phyloP scores from a whole-genome alignment of 2,888 invertebrate species.

The Drosophila paracracens region DNA sequence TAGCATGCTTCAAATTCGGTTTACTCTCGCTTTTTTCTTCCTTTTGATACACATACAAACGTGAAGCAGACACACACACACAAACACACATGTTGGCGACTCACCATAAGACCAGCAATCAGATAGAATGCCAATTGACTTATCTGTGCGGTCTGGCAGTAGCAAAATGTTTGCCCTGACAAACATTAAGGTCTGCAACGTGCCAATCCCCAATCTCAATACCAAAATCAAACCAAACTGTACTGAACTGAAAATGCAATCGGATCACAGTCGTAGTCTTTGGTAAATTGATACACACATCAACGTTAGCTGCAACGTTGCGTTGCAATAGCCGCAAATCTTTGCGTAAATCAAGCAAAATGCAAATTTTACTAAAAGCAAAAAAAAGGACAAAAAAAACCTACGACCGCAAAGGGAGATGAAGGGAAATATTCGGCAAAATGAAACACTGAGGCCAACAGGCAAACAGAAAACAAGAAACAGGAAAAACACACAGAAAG shows the following conservation, averaged over 20 bases:
- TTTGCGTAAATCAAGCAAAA: conserved; percentile 79
- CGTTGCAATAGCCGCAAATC: conserved; percentile 78
- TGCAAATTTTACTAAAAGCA: conserved; percentile 72
- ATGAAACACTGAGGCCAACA: conserved; percentile 1
- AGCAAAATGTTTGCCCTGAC: conserved; percentile 69
- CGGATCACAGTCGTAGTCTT: conserved; percentile 57
- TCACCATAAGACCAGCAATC: conserved; percentile 53
- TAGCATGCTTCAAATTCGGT: neutral
- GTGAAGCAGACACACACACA: conserved; percentile 4
- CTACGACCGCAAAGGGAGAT: conserved; percentile 14
- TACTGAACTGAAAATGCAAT: conserved; percentile 42
- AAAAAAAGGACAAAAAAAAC: conserved; percentile 27
- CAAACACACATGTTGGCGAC: neutral
- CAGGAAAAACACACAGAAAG: conserved; percentile 13
- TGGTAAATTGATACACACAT: conserved; percentile 78
- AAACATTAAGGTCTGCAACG: conserved; percentile 60
- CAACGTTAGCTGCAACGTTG: conserved; percentile 72
- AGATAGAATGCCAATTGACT: conserved; percentile 69
- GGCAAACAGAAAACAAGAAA: conserved; percentile 19
- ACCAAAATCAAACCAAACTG: conserved; percentile 9
- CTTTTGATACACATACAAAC: conserved; percentile 19
- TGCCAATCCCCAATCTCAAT: conserved; percentile 22
- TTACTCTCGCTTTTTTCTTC: neutral
- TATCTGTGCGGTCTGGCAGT: conserved; percentile 73
- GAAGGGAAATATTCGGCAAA: conserved; percentile 20